Conservation (phyloP, 2,888 invertebrate genomes). For the Tipula confusa region DNA sequence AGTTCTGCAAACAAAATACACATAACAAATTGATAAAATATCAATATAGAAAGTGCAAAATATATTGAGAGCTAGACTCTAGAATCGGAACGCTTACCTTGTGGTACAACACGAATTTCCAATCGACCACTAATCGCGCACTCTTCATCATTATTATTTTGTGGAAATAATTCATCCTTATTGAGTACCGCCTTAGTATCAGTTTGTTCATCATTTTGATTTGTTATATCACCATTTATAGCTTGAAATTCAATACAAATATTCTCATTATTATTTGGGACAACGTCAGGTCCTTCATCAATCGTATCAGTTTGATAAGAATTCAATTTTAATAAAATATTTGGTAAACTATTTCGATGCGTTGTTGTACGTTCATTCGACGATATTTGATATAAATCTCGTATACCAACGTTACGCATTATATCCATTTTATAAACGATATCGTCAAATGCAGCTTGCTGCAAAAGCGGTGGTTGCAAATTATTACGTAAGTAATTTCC, state of each 20-base stretch:
- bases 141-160: conserved; percentile 45
- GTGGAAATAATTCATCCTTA: neutral
- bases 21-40: neutral
- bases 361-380: conserved; percentile 38
- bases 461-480: conserved; percentile 74
- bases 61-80: neutral
- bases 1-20: conserved; percentile 44
- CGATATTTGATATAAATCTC: conserved; percentile 47
- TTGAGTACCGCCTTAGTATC: conserved; percentile 38
- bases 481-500: conserved; percentile 56
- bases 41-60: neutral
- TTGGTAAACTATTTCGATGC: conserved; percentile 47
- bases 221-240: neutral
- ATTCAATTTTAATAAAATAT: conserved; percentile 41
- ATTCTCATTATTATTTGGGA: neutral
- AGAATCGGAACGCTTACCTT: conserved; percentile 40
- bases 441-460: conserved; percentile 83
- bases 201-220: conserved; percentile 34
- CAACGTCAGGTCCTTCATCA: neutral
- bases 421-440: conserved; percentile 75
- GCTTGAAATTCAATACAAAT: neutral
- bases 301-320: conserved; percentile 30
- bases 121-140: conserved; percentile 71
- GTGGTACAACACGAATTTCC: conserved; percentile 72
- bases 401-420: conserved; percentile 70